These are phyloP conservation scores for Tuta absoluta DNA, from an alignment of 2,888 invertebrate genomes.

Conservation along the genomic window DNA sequence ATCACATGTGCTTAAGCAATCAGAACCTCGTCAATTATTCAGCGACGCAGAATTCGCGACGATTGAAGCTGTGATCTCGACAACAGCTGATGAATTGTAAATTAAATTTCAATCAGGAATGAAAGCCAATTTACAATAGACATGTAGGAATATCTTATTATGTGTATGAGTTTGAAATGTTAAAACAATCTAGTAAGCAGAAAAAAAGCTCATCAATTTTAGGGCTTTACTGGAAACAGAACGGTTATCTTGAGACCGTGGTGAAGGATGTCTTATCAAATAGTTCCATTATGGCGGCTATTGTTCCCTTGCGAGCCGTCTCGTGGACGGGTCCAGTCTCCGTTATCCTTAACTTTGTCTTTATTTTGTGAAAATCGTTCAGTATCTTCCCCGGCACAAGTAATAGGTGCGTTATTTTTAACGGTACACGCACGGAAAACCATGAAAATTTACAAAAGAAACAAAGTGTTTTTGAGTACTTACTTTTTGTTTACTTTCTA, in stretches of 20 bases:
- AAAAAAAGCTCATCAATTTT: background rate
- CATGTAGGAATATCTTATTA: too few relatives aligned
- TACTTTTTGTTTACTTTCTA: too few relatives aligned
- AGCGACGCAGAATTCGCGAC: background rate
- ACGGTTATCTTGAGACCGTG: background rate
- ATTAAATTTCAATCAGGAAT: background rate
- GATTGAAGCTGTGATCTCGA: background rate
- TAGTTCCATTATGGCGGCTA: background rate
- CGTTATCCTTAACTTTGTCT: background rate
- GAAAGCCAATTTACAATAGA: too few relatives aligned
- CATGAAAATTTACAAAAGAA: too few relatives aligned
- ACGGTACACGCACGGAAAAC: too few relatives aligned
- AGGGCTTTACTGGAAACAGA: background rate
- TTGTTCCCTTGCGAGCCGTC: background rate
- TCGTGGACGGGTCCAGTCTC: background rate
- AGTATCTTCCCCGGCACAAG: background rate
- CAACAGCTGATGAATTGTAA: background rate
- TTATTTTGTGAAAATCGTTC: background rate
- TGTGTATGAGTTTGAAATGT: too few relatives aligned
- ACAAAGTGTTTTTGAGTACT: too few relatives aligned
- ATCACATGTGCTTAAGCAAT: background rate
- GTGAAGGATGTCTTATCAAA: constrained; percentile 7
- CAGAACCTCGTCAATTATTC: constrained; percentile 5
- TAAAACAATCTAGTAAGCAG: too few relatives aligned
- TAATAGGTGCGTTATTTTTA: too few relatives aligned